Evolutionary conservation across 2,113 vertebrate genomes (phyloP).

Genomic region (Rhineura floridana): DNA sequence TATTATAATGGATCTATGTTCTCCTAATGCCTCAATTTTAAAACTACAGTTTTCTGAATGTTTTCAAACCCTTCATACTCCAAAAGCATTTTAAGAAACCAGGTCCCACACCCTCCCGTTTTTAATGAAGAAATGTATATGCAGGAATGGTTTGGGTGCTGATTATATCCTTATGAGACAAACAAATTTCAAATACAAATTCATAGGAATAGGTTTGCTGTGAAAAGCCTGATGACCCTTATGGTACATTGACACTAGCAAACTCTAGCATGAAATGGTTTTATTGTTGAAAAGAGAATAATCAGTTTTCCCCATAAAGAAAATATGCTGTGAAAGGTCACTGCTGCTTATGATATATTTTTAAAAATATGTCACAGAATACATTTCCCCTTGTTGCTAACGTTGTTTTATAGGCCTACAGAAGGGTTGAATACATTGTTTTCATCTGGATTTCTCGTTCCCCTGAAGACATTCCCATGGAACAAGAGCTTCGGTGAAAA

Average conservation of each 20-base stretch:
- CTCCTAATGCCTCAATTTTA: neutral
- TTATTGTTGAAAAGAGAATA: conserved; percentile 2
- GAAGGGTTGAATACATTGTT: neutral
- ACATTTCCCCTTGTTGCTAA: neutral
- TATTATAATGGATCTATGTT: neutral
- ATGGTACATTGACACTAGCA: neutral
- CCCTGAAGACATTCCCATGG: neutral
- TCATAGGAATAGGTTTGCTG: neutral
- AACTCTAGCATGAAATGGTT: neutral
- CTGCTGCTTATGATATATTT: neutral
- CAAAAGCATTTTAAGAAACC: conserved; percentile 5
- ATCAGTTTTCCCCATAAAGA: neutral
- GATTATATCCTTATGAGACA: neutral
- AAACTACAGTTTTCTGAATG: conserved; percentile 4
- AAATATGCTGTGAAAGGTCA: neutral
- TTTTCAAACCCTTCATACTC: neutral
- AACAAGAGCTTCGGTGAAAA: neutral
- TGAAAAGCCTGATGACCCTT: neutral
- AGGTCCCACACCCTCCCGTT: fast-evolving
- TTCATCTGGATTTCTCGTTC: conserved; percentile 8
- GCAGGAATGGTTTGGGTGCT: neutral
- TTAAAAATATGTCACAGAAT: neutral
- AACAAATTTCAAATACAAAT: conserved; percentile 11
- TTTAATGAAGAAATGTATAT: neutral
- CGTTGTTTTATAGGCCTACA: neutral